Conservation (phyloP, 2,113 vertebrate species). For the Sitta europaea region DNA sequence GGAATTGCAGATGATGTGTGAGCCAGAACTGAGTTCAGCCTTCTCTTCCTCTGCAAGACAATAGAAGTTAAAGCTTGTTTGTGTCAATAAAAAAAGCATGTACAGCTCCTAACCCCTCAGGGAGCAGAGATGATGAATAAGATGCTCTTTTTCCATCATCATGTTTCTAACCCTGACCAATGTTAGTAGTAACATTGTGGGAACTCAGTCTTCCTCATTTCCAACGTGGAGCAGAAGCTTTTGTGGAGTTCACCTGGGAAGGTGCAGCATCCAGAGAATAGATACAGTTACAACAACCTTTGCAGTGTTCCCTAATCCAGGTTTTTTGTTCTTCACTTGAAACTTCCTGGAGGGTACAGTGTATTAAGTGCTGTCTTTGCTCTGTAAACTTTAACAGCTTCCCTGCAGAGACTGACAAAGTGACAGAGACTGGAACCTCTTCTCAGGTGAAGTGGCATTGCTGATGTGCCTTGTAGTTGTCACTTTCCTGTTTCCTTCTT, state of each 20-base stretch:
- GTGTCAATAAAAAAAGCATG: conserved; percentile 38
- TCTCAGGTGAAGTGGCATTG: not conserved
- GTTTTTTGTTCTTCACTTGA: not conserved
- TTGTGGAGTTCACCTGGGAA: not conserved
- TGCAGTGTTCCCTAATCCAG: not conserved
- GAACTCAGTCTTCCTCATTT: not conserved
- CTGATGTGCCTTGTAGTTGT: not conserved
- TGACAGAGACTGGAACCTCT: not conserved
- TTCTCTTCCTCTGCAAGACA: conserved; percentile 42
- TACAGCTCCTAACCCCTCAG: conserved; percentile 3
- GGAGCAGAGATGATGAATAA: conserved; percentile 14
- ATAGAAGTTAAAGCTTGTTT: conserved; percentile 46
- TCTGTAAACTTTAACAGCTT: not conserved
- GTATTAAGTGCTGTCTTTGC: not conserved
- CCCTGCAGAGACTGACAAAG: not conserved
- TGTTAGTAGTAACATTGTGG: not conserved
- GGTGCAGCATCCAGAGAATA: not conserved
- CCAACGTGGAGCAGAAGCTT: not conserved
- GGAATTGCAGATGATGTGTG: not conserved
- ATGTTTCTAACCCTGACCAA: not conserved
- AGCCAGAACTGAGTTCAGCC: conserved; percentile 44
- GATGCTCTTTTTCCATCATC: conserved; percentile 34
- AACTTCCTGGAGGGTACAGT: not conserved
- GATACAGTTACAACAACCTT: not conserved
- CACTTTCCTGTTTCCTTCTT: not conserved